A percentile compares a stretch with the other conserved stretches of the same genome.
Conservation (phyloP, 2,888 invertebrate species). For the Caenorhabditis sp. region DNA sequence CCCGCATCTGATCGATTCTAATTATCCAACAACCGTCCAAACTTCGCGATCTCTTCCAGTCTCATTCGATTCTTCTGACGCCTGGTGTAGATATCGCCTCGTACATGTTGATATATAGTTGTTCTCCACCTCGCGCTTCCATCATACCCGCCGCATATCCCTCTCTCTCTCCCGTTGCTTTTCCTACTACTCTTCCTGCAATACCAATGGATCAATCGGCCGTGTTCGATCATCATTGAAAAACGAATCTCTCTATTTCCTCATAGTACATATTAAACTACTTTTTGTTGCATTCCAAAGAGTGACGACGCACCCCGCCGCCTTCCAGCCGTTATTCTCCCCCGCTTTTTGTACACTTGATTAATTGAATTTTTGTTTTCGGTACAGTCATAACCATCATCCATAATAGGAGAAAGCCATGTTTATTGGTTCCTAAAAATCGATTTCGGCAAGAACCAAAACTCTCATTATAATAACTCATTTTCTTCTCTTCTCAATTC, state of each 20-base stretch:
- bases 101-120: slow-evolving; percentile 63
- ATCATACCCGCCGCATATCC: slow-evolving; percentile 35
- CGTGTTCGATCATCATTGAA: slow-evolving; percentile 39
- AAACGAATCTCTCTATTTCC: slow-evolving; percentile 25
- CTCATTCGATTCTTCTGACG: background rate
- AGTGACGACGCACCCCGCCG: slow-evolving; percentile 21
- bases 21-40: slow-evolving; percentile 9
- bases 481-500: slow-evolving; percentile 1
- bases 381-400: slow-evolving; percentile 6
- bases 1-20: background rate
- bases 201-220: slow-evolving; percentile 49
- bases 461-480: slow-evolving; percentile 28
- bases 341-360: slow-evolving; percentile 37
- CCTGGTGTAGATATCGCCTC: slow-evolving; percentile 36
- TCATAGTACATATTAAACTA: slow-evolving; percentile 63
- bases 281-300: slow-evolving; percentile 48
- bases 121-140: slow-evolving; percentile 40
- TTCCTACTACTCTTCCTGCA: slow-evolving; percentile 24
- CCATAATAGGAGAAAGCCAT: background rate
- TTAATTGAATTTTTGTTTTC: slow-evolving; percentile 38
- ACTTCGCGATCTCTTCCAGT: background rate
- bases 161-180: slow-evolving; percentile 28
- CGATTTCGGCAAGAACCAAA: slow-evolving; percentile 4
- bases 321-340: background rate
- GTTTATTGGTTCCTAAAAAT: background rate